Evolutionary conservation across 2,797 vertebrate species (phyloP).

Genomic region (Scleropages formosus): DNA sequence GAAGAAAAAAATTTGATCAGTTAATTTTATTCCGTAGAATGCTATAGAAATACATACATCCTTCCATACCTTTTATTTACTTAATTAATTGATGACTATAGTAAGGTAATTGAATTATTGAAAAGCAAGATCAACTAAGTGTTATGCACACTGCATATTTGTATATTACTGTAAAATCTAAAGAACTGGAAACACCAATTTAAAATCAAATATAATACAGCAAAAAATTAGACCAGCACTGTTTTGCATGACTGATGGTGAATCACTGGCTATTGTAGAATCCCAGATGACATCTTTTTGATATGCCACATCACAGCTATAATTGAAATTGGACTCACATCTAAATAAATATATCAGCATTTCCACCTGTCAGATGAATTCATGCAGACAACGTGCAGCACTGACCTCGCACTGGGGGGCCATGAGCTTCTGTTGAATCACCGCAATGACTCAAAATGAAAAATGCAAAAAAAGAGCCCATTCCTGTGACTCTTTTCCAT

Average conservation of each 20-base stretch:
- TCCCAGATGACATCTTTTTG: conserved; percentile 7
- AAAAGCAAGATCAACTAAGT: neutral
- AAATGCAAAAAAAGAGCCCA: conserved; percentile 13
- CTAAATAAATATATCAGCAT: conserved; percentile 9
- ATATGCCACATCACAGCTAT: conserved; percentile 14
- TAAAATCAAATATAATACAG: conserved; percentile 7
- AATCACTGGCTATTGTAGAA: conserved; percentile 20
- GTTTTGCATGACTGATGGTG: conserved; percentile 9
- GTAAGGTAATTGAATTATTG: neutral
- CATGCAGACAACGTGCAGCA: neutral
- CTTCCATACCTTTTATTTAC: neutral
- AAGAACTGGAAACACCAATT: neutral
- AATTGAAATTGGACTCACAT: conserved; percentile 10
- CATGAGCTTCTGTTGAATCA: neutral
- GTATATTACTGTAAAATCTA: neutral
- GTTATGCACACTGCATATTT: neutral
- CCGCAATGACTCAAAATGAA: neutral
- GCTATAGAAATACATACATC: neutral
- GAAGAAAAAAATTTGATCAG: no score
- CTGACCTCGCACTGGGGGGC: conserved; percentile 17
- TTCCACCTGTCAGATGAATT: conserved; percentile 17
- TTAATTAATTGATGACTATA: no score
- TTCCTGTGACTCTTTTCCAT: neutral
- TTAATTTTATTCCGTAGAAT: neutral
- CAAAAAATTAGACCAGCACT: neutral